Percentiles rank a stretch among this genome's conserved stretches.
Evolutionary conservation across 2,797 vertebrate genomes (phyloP).

Genomic region (Amblyopsis hoosieri): DNA sequence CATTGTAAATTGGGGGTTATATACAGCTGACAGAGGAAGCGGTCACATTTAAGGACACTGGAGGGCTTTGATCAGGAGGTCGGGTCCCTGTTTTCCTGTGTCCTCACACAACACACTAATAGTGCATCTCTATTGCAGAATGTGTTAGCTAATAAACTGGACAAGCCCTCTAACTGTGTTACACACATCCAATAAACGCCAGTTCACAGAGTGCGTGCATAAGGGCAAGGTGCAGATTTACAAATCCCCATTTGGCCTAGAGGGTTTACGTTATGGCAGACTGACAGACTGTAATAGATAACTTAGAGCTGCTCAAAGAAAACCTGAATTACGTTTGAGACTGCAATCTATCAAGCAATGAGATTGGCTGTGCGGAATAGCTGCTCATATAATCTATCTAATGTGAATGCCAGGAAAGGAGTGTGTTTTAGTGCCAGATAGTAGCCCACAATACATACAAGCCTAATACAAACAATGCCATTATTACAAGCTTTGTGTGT

Average conservation of each 20-base stretch:
- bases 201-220: background rate
- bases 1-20: slow-evolving; percentile 22
- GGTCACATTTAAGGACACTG: too few relatives aligned
- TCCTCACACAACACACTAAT: too few relatives aligned
- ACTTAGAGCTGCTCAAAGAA: background rate
- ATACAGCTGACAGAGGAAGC: slow-evolving; percentile 1
- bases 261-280: background rate
- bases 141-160: background rate
- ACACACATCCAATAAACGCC: slow-evolving; percentile 2
- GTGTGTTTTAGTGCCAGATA: slow-evolving; percentile 16
- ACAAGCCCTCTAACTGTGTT: background rate
- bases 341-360: too few relatives aligned
- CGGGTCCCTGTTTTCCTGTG: too few relatives aligned
- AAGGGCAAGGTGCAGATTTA: slow-evolving; percentile 6
- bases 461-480: slow-evolving; percentile 3
- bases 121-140: too few relatives aligned
- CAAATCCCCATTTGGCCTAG: too few relatives aligned
- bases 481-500: slow-evolving; percentile 17
- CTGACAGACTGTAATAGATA: background rate
- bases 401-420: too few relatives aligned
- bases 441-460: slow-evolving; percentile 14
- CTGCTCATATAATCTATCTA: too few relatives aligned
- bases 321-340: too few relatives aligned
- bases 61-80: too few relatives aligned
- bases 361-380: too few relatives aligned